Percentiles rank a stretch among this genome's conserved stretches.
phyloP scores from a whole-genome alignment of 2,888 invertebrate species.

The Elegia similella region DNA sequence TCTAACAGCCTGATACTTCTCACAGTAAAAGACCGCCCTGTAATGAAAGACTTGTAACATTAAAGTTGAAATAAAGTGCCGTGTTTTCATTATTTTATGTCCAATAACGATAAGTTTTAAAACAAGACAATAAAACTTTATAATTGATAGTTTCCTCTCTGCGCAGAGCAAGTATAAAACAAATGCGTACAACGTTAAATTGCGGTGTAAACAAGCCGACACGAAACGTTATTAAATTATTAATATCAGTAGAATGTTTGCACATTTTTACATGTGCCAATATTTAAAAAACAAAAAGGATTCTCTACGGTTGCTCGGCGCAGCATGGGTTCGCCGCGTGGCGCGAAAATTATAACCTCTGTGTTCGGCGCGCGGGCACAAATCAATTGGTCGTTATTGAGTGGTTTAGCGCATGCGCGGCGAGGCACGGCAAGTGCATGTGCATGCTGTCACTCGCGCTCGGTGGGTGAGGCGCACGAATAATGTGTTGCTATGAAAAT shows the following conservation, averaged over 20 bases:
- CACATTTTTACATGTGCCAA: slow-evolving; percentile 17
- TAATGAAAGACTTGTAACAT: background rate
- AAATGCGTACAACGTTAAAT: slow-evolving; percentile 16
- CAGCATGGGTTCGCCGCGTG: slow-evolving; percentile 62
- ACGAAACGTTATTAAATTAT: slow-evolving; percentile 16
- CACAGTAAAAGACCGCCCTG: background rate
- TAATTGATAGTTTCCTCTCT: slow-evolving; percentile 6
- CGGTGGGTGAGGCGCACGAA: background rate
- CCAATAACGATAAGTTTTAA: background rate
- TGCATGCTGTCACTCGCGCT: slow-evolving; percentile 6
- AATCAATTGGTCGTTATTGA: slow-evolving; percentile 68
- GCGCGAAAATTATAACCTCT: slow-evolving; percentile 76
- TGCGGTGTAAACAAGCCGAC: slow-evolving; percentile 18
- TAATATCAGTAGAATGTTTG: slow-evolving; percentile 16
- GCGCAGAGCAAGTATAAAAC: slow-evolving; percentile 9
- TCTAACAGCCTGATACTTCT: slow-evolving; percentile 34
- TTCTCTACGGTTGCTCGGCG: slow-evolving; percentile 46
- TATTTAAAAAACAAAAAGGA: slow-evolving; percentile 37
- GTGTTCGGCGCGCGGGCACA: slow-evolving; percentile 47
- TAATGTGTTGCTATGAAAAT: slow-evolving; percentile 7
- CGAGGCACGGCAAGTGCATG: background rate
- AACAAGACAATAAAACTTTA: slow-evolving; percentile 7
- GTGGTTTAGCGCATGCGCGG: slow-evolving; percentile 18
- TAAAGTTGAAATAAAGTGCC: background rate
- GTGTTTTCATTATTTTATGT: background rate